Evolutionary conservation across 2,113 vertebrate genomes (phyloP).

Genomic region (Helogale parvula): DNA sequence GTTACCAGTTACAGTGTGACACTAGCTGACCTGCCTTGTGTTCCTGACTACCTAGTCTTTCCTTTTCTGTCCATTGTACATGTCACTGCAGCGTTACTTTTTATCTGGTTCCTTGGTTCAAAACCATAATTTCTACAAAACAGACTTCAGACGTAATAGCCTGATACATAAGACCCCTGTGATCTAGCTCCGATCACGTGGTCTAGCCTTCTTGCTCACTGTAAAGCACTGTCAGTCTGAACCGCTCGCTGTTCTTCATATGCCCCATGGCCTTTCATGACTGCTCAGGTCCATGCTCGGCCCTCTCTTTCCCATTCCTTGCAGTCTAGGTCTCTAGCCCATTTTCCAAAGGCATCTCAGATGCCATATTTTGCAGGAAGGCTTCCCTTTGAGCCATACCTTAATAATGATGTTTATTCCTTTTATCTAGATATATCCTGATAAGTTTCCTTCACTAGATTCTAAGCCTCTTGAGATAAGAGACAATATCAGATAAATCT

Average conservation of each 20-base stretch:
- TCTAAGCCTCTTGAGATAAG: background rate
- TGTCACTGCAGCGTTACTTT: background rate
- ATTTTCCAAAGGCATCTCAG: background rate
- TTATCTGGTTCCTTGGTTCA: background rate
- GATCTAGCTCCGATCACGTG: background rate
- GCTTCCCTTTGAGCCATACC: background rate
- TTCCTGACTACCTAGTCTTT: background rate
- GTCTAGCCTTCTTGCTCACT: background rate
- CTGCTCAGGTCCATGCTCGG: background rate
- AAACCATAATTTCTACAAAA: background rate
- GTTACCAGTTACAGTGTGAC: background rate
- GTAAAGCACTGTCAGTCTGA: background rate
- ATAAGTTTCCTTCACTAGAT: background rate
- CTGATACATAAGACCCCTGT: background rate
- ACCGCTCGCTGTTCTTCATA: accelerated
- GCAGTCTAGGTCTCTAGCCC: background rate
- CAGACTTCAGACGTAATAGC: background rate
- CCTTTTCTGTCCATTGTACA: background rate
- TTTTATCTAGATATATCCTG: background rate
- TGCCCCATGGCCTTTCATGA: background rate
- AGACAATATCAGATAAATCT: background rate
- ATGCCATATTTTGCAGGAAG: background rate
- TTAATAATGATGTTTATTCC: background rate
- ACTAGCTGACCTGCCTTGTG: background rate
- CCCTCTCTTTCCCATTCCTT: background rate